These are phyloP conservation scores for Saguinus imperator DNA, from an alignment of 2,113 vertebrate genomes.

Conservation along the genomic window DNA sequence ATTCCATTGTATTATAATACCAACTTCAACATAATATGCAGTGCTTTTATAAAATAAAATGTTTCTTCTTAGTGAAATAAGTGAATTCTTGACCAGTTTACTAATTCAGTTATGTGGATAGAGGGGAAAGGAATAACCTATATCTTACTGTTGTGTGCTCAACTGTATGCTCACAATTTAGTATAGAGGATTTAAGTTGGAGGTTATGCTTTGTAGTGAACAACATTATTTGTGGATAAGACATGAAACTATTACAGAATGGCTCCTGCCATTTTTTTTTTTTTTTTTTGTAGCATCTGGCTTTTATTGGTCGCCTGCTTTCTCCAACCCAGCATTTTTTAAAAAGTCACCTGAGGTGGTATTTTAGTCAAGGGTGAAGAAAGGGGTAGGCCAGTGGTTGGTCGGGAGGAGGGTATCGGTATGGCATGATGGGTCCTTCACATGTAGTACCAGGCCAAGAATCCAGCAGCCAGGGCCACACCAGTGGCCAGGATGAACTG, in stretches of 20 bases:
- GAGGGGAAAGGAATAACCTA: not conserved
- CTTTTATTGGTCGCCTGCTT: constrained; percentile 74
- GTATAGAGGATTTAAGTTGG: not conserved
- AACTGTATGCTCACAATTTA: not conserved
- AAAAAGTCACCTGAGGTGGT: constrained; percentile 76
- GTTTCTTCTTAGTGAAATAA: not conserved
- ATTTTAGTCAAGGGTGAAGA: constrained; percentile 33
- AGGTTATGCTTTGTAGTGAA: not conserved
- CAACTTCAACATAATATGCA: not conserved
- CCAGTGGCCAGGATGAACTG: constrained; percentile 91
- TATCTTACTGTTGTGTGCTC: not conserved
- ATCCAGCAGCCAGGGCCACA: constrained; percentile 87
- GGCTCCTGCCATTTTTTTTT: not conserved
- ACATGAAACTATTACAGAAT: not conserved
- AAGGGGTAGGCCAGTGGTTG: not conserved
- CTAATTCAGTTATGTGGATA: not conserved
- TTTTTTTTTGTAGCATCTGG: constrained; percentile 32
- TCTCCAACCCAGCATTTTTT: constrained; percentile 68
- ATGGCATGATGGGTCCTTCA: constrained; percentile 77
- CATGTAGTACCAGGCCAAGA: constrained; percentile 94
- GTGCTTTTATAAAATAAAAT: not conserved
- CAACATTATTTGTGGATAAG: not conserved
- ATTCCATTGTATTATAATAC: not conserved
- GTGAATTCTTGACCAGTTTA: not conserved
- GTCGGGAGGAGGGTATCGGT: not conserved